phyloP scores from a whole-genome alignment of 1,140 invertebrate genomes.

The Drosophila arizonae region DNA sequence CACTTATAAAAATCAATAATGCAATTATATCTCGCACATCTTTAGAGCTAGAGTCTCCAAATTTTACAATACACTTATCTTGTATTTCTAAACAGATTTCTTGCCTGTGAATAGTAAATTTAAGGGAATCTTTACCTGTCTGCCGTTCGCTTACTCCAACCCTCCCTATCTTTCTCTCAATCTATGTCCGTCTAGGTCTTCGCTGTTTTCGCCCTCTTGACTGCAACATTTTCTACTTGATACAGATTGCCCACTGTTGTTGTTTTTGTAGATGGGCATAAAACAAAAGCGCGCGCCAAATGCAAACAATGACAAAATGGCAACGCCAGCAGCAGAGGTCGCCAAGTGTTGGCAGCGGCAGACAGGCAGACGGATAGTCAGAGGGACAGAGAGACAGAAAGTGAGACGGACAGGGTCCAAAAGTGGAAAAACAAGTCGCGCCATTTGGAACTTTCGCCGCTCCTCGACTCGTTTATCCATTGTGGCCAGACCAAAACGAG shows the following conservation, averaged over 20 bases:
- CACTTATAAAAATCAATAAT: too few relatives aligned
- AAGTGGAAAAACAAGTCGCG: slow-evolving; percentile 72
- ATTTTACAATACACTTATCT: too few relatives aligned
- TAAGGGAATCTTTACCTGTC: neutral
- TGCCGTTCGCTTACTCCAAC: neutral
- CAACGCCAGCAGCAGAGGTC: slow-evolving; percentile 55
- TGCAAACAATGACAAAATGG: slow-evolving; percentile 79
- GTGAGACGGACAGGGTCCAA: slow-evolving; percentile 30
- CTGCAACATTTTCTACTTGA: slow-evolving; percentile 24
- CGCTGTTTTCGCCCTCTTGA: slow-evolving; percentile 5
- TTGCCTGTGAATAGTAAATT: too few relatives aligned
- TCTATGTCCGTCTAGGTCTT: too few relatives aligned
- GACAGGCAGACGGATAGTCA: slow-evolving; percentile 33
- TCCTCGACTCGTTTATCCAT: slow-evolving; percentile 37
- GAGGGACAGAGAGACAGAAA: neutral
- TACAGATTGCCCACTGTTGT: slow-evolving; percentile 27
- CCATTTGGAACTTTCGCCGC: slow-evolving; percentile 26
- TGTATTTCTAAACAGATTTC: too few relatives aligned
- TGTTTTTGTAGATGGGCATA: slow-evolving; percentile 43
- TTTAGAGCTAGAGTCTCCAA: too few relatives aligned
- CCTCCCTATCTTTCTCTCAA: too few relatives aligned
- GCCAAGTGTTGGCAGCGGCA: slow-evolving; percentile 22
- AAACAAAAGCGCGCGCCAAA: slow-evolving; percentile 70
- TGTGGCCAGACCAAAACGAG: slow-evolving; percentile 62
- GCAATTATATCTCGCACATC: too few relatives aligned